A percentile compares a stretch with the other conserved stretches of the same genome.
Evolutionary conservation across 2,888 invertebrate genomes (phyloP).

Genomic region (Octodonta nipae): DNA sequence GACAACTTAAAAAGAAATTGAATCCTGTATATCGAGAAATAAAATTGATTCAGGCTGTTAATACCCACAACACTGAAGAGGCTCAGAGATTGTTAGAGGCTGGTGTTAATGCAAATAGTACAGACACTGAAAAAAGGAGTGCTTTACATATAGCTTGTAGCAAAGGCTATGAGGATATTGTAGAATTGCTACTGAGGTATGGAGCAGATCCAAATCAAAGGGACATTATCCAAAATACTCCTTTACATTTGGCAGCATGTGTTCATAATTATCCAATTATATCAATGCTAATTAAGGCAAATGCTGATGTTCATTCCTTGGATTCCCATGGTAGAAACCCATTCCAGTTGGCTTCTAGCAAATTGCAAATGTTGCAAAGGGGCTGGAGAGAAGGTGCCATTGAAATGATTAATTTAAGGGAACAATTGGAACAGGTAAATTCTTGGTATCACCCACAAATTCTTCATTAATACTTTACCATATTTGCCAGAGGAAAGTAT

Average conservation of each 20-base stretch:
- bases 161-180: conserved; percentile 70
- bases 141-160: conserved; percentile 78
- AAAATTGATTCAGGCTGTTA: conserved; percentile 55
- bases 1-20: conserved; percentile 12
- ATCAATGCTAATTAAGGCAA: conserved; percentile 65
- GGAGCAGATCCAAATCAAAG: conserved; percentile 75
- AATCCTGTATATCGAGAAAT: conserved; percentile 32
- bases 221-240: conserved; percentile 77
- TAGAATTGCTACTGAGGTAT: conserved; percentile 56
- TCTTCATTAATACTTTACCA: no score
- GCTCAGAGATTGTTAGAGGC: conserved; percentile 45
- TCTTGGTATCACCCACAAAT: no score
- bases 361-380: conserved; percentile 50
- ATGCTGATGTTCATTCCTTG: conserved; percentile 63
- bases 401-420: conserved; percentile 35
- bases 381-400: conserved; percentile 40
- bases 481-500: no score
- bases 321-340: conserved; percentile 73
- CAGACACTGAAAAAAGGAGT: conserved; percentile 65
- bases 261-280: conserved; percentile 64
- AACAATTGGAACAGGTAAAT: conserved; percentile 36
- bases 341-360: conserved; percentile 71
- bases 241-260: conserved; percentile 80
- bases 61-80: conserved; percentile 58
- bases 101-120: conserved; percentile 65